These are phyloP conservation scores for Peromyscus eremicus DNA, from an alignment of 2,797 vertebrate species.

Conservation along the genomic window DNA sequence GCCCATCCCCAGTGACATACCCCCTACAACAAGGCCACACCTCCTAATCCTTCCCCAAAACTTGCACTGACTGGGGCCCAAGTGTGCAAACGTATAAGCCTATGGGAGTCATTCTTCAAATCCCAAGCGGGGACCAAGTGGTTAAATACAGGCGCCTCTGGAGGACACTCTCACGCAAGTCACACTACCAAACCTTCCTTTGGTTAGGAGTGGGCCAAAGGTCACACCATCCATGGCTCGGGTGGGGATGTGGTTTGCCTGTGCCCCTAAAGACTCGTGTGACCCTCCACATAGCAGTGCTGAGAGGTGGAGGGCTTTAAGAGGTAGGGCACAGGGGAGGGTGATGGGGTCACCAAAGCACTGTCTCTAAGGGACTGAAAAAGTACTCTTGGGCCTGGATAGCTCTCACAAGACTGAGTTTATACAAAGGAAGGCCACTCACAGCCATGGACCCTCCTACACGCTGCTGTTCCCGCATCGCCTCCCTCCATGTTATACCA, in stretches of 20 bases:
- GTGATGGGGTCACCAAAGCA: neutral
- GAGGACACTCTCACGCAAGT: too few relatives aligned
- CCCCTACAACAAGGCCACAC: neutral
- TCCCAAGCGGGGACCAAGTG: neutral
- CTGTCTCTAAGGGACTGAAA: neutral
- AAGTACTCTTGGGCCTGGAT: neutral
- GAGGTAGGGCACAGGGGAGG: neutral
- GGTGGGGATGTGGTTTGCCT: neutral
- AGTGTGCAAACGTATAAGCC: neutral
- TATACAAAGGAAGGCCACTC: neutral
- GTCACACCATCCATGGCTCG: neutral
- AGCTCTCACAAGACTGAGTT: neutral
- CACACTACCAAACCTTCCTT: neutral
- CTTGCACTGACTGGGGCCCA: neutral
- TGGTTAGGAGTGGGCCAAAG: neutral
- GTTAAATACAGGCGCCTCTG: neutral
- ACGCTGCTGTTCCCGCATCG: fast-evolving
- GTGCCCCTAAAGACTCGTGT: neutral
- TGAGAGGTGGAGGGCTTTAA: neutral
- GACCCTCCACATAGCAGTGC: too few relatives aligned
- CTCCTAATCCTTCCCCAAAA: neutral
- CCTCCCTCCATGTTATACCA: neutral
- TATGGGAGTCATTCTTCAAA: too few relatives aligned
- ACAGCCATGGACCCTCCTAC: neutral
- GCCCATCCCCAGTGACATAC: neutral